Evolutionary conservation across 2,113 vertebrate species (phyloP).

Genomic region (Cebidichthys violaceus): DNA sequence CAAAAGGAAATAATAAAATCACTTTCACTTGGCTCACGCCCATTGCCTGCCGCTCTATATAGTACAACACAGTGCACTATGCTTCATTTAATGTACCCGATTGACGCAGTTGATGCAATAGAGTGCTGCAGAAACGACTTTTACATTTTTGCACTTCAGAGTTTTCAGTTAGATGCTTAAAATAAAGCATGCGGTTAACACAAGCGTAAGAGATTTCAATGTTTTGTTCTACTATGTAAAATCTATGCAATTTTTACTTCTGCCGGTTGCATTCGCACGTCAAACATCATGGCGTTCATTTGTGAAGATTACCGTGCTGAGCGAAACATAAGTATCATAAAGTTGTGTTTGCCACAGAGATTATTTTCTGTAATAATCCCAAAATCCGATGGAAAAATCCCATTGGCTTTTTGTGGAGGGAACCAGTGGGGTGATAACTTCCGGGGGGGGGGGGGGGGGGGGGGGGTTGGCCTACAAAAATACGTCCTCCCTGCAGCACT

Average conservation of each 20-base stretch:
- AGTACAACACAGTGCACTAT: not conserved
- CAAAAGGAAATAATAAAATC: constrained; percentile 48
- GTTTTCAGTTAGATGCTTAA: not conserved
- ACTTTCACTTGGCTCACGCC: constrained; percentile 24
- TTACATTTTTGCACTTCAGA: not conserved
- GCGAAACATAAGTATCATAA: not conserved
- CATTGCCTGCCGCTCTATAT: not conserved
- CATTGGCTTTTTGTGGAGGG: not conserved
- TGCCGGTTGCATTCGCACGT: too few species aligned
- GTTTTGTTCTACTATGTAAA: not conserved
- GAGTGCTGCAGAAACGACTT: not conserved
- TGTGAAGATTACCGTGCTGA: not conserved
- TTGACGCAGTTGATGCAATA: constrained; percentile 30
- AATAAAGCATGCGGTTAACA: not conserved
- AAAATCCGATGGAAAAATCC: not conserved
- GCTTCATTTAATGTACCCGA: constrained; percentile 28
- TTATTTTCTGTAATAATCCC: not conserved
- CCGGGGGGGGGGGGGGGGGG: not conserved
- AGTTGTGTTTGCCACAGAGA: not conserved
- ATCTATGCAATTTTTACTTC: not conserved
- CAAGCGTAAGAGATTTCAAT: not conserved
- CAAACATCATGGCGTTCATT: not conserved
- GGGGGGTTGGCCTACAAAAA: not conserved
- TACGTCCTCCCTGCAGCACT: not conserved
- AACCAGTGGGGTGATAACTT: not conserved